Evolutionary conservation across 2,797 vertebrate genomes (phyloP).

Genomic region (Brachymystax lenok): DNA sequence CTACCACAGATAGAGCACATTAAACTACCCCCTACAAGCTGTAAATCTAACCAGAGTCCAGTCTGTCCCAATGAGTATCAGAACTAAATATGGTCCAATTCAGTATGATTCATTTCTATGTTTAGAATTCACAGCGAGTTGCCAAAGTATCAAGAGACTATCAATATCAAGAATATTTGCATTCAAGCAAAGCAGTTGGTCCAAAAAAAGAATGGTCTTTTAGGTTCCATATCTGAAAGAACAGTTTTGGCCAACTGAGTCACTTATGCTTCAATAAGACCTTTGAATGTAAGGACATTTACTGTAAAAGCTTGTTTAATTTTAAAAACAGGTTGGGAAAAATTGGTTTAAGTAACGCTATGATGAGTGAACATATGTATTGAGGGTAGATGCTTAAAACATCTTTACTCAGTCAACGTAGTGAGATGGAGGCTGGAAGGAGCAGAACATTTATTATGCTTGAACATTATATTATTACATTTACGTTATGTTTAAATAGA

Average conservation of each 20-base stretch:
- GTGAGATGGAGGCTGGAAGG: not conserved
- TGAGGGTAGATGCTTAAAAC: not conserved
- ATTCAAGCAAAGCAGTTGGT: conserved; percentile 11
- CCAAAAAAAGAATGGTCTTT: not conserved
- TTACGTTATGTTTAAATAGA: too few relatives aligned
- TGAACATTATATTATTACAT: not conserved
- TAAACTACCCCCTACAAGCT: not conserved
- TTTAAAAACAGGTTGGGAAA: not conserved
- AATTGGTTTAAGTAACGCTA: not conserved
- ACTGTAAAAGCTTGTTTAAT: not conserved
- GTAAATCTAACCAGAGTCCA: not conserved
- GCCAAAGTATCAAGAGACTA: not conserved
- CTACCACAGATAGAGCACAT: conserved; percentile 2
- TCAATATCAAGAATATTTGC: not conserved
- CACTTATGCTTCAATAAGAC: not conserved
- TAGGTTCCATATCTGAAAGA: not conserved
- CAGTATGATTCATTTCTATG: not conserved
- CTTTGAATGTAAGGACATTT: not conserved
- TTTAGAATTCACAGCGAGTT: not conserved
- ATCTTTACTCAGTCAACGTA: conserved; percentile 3
- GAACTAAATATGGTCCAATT: not conserved
- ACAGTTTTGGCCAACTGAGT: not conserved
- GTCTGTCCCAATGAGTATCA: not conserved
- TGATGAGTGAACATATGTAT: not conserved
- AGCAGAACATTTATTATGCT: not conserved